These are phyloP conservation scores for Danio kyathit DNA, from an alignment of 2,797 vertebrate genomes.

Conservation along the genomic window DNA sequence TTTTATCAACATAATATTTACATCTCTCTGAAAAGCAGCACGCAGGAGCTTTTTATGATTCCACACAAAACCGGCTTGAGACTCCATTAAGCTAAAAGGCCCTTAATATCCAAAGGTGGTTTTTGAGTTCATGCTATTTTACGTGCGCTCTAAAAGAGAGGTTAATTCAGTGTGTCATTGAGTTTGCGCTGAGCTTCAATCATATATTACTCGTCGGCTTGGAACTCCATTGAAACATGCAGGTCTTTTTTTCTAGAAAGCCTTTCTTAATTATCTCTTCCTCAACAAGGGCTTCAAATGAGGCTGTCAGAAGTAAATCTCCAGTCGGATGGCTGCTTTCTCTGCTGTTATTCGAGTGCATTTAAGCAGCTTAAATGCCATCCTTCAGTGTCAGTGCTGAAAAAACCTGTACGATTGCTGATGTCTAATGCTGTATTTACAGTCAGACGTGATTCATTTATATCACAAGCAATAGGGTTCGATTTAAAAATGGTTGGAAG, in stretches of 20 bases:
- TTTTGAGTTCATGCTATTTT: conserved; percentile 29
- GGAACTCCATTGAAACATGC: conserved; percentile 58
- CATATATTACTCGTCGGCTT: conserved; percentile 55
- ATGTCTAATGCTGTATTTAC: conserved; percentile 7
- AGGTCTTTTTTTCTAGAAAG: conserved; percentile 55
- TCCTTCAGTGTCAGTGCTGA: neutral
- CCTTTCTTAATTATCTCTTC: conserved; percentile 62
- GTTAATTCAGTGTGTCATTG: conserved; percentile 46
- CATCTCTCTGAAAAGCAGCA: neutral
- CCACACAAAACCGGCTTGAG: neutral
- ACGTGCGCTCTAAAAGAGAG: neutral
- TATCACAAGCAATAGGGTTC: neutral
- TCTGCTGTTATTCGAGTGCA: conserved; percentile 34
- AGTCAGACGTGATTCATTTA: neutral
- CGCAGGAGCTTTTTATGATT: neutral
- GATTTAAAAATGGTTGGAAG: neutral
- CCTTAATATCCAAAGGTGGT: conserved; percentile 21
- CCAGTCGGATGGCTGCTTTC: conserved; percentile 54
- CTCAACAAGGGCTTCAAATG: conserved; percentile 58
- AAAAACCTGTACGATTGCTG: neutral
- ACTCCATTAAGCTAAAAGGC: conserved; percentile 32
- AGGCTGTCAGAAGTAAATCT: conserved; percentile 55
- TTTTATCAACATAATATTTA: neutral
- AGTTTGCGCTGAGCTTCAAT: conserved; percentile 45
- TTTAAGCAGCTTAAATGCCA: neutral